Evolutionary conservation across 2,113 vertebrate genomes (phyloP).

Genomic region (Psittacula cyanocephala): DNA sequence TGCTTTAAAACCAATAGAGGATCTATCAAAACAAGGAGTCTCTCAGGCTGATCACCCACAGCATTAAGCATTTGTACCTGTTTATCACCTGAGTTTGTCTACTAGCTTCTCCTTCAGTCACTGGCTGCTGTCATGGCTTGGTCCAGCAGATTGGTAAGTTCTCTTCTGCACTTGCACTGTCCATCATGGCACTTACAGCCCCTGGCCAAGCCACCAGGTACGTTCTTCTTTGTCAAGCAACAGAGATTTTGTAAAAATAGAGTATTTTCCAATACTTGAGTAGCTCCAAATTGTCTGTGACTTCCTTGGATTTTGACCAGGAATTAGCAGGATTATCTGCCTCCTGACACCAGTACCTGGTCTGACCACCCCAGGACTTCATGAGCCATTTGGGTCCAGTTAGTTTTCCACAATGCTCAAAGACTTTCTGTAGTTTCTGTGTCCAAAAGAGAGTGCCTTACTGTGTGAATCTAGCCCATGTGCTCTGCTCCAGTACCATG

Average conservation of each 20-base stretch:
- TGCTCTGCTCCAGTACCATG: neutral
- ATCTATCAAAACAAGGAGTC: neutral
- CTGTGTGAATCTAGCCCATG: rapidly evolving
- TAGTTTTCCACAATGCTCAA: neutral
- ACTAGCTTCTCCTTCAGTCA: neutral
- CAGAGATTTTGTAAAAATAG: neutral
- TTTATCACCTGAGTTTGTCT: neutral
- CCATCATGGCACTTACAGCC: neutral
- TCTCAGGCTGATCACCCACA: neutral
- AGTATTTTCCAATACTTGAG: neutral
- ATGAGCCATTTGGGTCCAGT: neutral
- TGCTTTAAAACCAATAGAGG: neutral
- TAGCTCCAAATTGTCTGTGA: neutral
- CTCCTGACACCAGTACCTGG: neutral
- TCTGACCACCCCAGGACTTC: neutral
- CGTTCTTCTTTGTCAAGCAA: neutral
- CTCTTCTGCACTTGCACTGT: neutral
- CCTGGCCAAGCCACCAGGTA: neutral
- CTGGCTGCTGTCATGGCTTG: neutral
- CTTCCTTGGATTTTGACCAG: neutral
- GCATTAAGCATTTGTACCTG: neutral
- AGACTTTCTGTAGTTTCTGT: neutral
- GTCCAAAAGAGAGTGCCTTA: neutral
- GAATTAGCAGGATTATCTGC: neutral
- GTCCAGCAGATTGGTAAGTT: neutral